Conservation (phyloP, 2,797 vertebrate genomes). For the Hypotaenidia okinawae region DNA sequence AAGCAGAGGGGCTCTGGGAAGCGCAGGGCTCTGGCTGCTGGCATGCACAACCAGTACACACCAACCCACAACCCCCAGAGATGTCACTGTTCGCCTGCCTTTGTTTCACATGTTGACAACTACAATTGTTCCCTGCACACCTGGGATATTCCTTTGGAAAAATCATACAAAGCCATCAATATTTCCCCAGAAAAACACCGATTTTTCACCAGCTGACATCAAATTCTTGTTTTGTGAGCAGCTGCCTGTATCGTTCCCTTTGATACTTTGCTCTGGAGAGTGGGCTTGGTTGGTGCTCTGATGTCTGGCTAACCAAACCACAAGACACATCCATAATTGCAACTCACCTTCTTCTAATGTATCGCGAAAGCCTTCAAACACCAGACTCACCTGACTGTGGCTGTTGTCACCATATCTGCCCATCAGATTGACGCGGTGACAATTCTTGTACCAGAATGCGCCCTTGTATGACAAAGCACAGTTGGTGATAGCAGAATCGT, state of each 20-base stretch:
- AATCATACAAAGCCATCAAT: neutral
- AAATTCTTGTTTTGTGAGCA: neutral
- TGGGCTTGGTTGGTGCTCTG: neutral
- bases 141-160: neutral
- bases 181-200: neutral
- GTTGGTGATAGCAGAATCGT: conserved; percentile 96
- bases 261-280: neutral
- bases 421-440: conserved; percentile 97
- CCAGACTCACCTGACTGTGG: conserved; percentile 91
- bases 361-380: neutral
- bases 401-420: conserved; percentile 92
- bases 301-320: neutral
- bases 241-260: fast-evolving
- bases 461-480: conserved; percentile 97
- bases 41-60: too few relatives aligned
- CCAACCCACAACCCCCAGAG: neutral
- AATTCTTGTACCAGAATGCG: conserved; percentile 99
- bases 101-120: neutral
- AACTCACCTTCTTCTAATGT: neutral
- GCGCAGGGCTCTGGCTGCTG: neutral
- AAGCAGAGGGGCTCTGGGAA: neutral
- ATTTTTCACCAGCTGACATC: neutral
- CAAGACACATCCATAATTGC: neutral
- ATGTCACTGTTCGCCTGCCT: neutral
- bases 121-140: neutral